phyloP scores from a whole-genome alignment of 1,140 invertebrate genomes.

The Eueides isabella region DNA sequence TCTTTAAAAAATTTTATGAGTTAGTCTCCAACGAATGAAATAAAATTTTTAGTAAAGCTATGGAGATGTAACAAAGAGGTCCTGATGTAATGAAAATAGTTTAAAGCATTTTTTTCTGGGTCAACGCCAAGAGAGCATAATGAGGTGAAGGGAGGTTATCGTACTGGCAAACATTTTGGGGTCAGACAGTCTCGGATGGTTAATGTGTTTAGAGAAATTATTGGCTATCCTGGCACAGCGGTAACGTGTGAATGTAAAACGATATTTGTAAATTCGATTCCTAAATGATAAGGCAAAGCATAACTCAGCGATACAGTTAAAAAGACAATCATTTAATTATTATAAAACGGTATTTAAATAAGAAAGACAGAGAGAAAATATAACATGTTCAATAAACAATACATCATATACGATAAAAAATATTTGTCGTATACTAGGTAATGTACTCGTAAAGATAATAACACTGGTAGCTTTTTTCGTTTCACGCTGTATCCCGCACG shows the following conservation, averaged over 20 bases:
- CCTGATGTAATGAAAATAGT: conserved; percentile 32
- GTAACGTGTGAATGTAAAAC: background rate
- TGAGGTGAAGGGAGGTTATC: conserved; percentile 31
- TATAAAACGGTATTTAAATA: too few species aligned
- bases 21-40: background rate
- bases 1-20: background rate
- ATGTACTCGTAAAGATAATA: too few species aligned
- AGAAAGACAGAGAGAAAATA: too few species aligned
- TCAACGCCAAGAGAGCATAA: conserved; percentile 38
- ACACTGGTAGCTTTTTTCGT: too few species aligned
- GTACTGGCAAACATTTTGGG: conserved; percentile 22
- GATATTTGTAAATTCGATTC: too few species aligned
- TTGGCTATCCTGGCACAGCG: background rate
- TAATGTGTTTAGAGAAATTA: conserved; percentile 3
- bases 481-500: too few species aligned
- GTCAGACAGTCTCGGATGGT: conserved; percentile 23
- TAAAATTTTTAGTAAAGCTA: background rate
- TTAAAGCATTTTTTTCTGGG: conserved; percentile 36
- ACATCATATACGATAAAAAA: too few species aligned
- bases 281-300: too few species aligned
- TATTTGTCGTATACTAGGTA: too few species aligned
- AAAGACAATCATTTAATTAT: too few species aligned
- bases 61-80: conserved; percentile 17
- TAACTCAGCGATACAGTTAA: too few species aligned
- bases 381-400: too few species aligned